These are phyloP conservation scores for Ophioninae sp. DNA, from an alignment of 2,888 invertebrate genomes.

Conservation along the genomic window DNA sequence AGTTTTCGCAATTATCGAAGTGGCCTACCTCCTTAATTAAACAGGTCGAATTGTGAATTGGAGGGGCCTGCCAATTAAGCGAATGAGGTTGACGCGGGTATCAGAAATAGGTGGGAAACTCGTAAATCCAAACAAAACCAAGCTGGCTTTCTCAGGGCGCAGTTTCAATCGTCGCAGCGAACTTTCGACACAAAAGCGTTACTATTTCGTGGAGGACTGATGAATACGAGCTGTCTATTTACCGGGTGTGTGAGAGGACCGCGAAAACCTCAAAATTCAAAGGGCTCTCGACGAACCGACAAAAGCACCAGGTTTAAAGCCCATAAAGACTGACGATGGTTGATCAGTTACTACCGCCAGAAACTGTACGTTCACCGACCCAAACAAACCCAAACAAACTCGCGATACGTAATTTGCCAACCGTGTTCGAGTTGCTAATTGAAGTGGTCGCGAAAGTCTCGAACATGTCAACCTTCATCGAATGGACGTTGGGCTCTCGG, in stretches of 20 bases:
- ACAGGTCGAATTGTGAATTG: too few species aligned
- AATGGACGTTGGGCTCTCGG: too few species aligned
- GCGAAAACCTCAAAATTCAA: conserved; percentile 28
- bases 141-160: too few species aligned
- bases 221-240: neutral
- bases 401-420: neutral
- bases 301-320: conserved; percentile 27
- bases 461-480: neutral
- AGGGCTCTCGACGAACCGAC: conserved; percentile 35
- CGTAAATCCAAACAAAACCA: too few species aligned
- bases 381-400: neutral
- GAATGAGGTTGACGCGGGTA: too few species aligned
- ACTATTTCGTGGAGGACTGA: too few species aligned
- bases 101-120: too few species aligned
- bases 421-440: conserved; percentile 12
- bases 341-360: conserved; percentile 41
- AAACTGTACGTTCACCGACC: neutral
- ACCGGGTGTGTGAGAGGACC: conserved; percentile 26
- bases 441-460: neutral
- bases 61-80: too few species aligned
- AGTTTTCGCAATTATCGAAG: too few species aligned
- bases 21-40: too few species aligned
- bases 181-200: too few species aligned
- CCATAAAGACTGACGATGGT: conserved; percentile 19
- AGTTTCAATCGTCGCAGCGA: too few species aligned